A percentile compares a stretch with the other conserved stretches of the same genome.
These are phyloP conservation scores for Aphidius ervi DNA, from an alignment of 1,140 invertebrate genomes.

Conservation along the genomic window DNA sequence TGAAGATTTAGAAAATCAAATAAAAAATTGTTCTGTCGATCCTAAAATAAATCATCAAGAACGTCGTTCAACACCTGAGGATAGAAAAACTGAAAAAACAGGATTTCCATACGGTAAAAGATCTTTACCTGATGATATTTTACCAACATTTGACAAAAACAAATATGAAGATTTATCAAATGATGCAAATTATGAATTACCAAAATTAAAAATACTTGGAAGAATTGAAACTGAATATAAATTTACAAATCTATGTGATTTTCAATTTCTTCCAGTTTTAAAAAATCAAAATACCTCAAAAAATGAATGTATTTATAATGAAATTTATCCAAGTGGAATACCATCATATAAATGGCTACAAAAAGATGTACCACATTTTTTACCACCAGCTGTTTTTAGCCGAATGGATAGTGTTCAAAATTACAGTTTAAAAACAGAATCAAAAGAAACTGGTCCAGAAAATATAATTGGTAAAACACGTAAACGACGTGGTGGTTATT, in stretches of 20 bases:
- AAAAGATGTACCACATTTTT: conserved; percentile 61
- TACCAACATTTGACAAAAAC: conserved; percentile 29
- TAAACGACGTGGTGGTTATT: conserved; percentile 55
- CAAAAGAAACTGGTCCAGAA: conserved; percentile 32
- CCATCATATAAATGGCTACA: conserved; percentile 60
- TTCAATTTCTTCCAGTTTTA: conserved; percentile 80
- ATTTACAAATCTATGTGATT: conserved; percentile 81
- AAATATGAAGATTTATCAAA: conserved; percentile 38
- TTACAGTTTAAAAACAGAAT: conserved; percentile 46
- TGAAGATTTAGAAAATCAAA: background rate
- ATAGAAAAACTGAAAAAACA: conserved; percentile 7
- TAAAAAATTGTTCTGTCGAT: background rate
- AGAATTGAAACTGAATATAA: conserved; percentile 64
- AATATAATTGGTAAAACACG: conserved; percentile 56
- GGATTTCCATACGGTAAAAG: background rate
- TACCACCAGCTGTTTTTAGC: conserved; percentile 74
- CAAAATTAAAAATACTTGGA: conserved; percentile 60
- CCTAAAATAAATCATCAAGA: background rate
- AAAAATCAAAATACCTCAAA: conserved; percentile 45
- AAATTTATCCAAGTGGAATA: conserved; percentile 62
- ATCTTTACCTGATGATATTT: conserved; percentile 18
- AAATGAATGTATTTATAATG: conserved; percentile 61
- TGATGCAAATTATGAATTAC: conserved; percentile 34
- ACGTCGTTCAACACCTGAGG: background rate
- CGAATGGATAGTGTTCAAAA: conserved; percentile 67